Base-by-base conservation (phyloP, 2,888 invertebrate genomes). In the Enchytraeus crypticus region DNA sequence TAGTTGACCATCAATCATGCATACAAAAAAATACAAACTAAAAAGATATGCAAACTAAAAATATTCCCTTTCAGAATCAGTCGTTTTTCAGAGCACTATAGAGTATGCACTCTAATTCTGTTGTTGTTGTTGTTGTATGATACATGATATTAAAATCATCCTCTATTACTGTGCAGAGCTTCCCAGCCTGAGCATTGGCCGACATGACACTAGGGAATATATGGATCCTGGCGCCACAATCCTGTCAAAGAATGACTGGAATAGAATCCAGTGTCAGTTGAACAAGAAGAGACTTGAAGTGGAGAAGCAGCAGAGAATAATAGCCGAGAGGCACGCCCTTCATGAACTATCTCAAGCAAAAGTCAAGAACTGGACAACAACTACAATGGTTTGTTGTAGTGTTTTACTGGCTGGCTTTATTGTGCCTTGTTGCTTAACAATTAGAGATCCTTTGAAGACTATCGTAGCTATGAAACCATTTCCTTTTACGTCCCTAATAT, bases 321-420 rank as follows among this genome's bases (percentile, higher is more conserved):
- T 68, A 3, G 75, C 72, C 59, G 76, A 77, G 53, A 72, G 71
- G 61, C 74, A 76, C 53, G 69, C 70, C 23, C 64, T 73, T 55
- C 76, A 72, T 56, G 70, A 73, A 51, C 68, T 69, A 55, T 78
- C 78, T 5, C 74, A 76, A 59, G 75, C 77, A 53, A 67, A 74
- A 33, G 74, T 78, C 1, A 73, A 77, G 64, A 71, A 76, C 61
- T 79, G 79, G 79, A 71, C 74, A 55, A 79, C 79, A 60, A 79
- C 79, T 5, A 71, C 79, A 61, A 71, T 70, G 55, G 79, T 79
- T 71, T 53, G 63, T 43, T 18, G n/a, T 18, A 45, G 23, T 23
- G 18, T 45, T 26, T 29, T 43, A 11, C 43, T 43, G 43, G n/a
- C n/a, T n/a, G n/a, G n/a, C n/a, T n/a, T n/a, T n/a, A n/a, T n/a